Base-by-base conservation (phyloP, 2,113 vertebrate species). In the Ameiurus melas region DNA sequence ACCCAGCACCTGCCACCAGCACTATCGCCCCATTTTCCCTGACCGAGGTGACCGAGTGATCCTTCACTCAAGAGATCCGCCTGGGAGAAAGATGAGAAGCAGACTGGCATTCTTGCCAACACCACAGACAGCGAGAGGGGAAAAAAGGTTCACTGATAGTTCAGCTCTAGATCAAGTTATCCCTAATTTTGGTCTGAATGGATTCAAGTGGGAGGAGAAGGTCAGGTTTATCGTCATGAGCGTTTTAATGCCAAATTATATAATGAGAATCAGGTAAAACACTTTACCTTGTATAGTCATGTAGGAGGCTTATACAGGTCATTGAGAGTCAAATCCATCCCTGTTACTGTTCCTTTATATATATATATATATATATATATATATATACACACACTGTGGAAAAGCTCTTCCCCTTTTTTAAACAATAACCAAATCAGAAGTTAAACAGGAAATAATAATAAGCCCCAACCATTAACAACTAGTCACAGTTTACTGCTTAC, bases 21-120 rank as follows among this genome's bases (percentile, higher is more conserved):
- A 86, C 83, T 39, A 27, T 36, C 53, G n/a, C 3, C 75, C 85
- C 17, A 84, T 66, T 10, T 57, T 19, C 78, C 66, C 91, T 5
- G 9, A 85, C 70, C 88, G 87, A 88, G 89, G 70, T 91, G 88
- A 83, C 87, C 36, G 2, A 36, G 36, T 36, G 36, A 80, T 33
- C 60, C 89, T 43, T 92, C 66, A 51, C 79, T 88, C 89, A 89
- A 81, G 47, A 79, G 87, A 87, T 20, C 85, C 14, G 73, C 60
- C 43, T 70, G 82, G 1, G 66, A 85, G 92, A 92, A 93, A 94
- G 90, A 89, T 88, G 92, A 94, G 91, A 92, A 84, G 58, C 82
- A 77, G 71, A 81, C 66, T 84, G 85, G 84, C 91, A 92, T 92
- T 90, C 68, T 89, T 64, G 85, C 91, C 83, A 53, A 90, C 87